phyloP scores from a whole-genome alignment of 2,797 vertebrate genomes.

The Huso huso region DNA sequence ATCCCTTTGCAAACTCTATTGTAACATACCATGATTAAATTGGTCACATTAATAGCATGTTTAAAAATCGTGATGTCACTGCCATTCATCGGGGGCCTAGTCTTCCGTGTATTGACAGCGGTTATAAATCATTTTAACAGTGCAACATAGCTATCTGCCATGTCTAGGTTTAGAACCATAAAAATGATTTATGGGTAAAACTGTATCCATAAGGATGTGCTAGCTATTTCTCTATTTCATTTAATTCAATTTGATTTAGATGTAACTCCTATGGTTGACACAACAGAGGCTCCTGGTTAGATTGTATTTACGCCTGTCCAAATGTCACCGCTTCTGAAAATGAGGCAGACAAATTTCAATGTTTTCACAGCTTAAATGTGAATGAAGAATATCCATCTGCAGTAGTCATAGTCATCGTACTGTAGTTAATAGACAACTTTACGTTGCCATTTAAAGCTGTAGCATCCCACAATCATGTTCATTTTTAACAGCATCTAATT shows the following conservation, averaged over 20 bases:
- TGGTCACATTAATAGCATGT: background rate
- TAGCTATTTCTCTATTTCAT: slow-evolving; percentile 2
- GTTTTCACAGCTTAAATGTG: too few species aligned
- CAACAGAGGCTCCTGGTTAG: background rate
- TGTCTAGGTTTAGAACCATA: slow-evolving; percentile 1
- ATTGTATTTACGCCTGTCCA: background rate
- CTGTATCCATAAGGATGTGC: slow-evolving; percentile 1
- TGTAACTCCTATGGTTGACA: slow-evolving; percentile 5
- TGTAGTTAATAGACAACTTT: too few species aligned
- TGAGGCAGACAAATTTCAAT: too few species aligned
- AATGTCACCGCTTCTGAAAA: too few species aligned
- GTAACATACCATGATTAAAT: background rate
- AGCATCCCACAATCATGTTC: too few species aligned
- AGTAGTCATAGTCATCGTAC: too few species aligned
- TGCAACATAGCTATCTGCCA: slow-evolving; percentile 1
- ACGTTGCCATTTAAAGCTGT: too few species aligned
- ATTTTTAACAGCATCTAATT: too few species aligned
- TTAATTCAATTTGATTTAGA: slow-evolving; percentile 13
- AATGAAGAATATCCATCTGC: too few species aligned
- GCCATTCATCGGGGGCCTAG: slow-evolving; percentile 6
- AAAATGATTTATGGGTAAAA: slow-evolving; percentile 14
- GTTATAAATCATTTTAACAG: slow-evolving; percentile 13
- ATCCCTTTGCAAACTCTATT: background rate
- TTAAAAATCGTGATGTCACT: background rate
- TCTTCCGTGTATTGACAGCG: background rate